Conservation (phyloP, 2,797 vertebrate genomes). For the Zalophus californianus region DNA sequence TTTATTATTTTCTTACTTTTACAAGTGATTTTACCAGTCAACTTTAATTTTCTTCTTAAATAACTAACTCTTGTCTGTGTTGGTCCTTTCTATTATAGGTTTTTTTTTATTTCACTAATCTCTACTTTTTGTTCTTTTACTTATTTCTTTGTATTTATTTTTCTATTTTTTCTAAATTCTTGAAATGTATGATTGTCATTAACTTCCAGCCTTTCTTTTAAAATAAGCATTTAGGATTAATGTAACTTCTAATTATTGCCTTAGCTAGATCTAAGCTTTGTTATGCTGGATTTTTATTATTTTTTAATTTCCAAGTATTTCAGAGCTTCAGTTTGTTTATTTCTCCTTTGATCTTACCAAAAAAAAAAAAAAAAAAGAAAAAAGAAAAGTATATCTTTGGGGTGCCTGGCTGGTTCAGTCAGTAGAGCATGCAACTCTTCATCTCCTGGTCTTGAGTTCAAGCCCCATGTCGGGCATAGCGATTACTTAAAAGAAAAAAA, state of each 20-base stretch:
- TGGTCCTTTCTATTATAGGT: background rate
- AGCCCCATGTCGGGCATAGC: background rate
- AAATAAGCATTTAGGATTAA: background rate
- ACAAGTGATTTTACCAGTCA: background rate
- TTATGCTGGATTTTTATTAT: background rate
- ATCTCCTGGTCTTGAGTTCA: background rate
- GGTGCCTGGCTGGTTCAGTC: background rate
- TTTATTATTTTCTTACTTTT: slow-evolving; percentile 24
- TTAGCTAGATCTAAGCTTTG: background rate
- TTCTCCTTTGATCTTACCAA: background rate
- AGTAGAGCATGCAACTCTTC: background rate
- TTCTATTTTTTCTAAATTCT: background rate
- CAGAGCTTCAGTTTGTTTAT: background rate
- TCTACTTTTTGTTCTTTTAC: background rate
- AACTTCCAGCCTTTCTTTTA: background rate
- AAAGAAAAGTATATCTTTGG: too few relatives aligned
- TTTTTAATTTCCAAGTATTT: slow-evolving; percentile 11
- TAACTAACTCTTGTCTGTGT: background rate
- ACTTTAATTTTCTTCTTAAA: slow-evolving; percentile 20
- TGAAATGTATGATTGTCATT: background rate
- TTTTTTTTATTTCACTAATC: background rate
- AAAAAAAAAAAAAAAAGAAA: too few relatives aligned
- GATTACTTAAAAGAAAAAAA: background rate
- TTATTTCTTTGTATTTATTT: slow-evolving; percentile 9
- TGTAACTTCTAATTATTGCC: background rate